A percentile compares a stretch with the other conserved stretches of the same genome.
phyloP scores from a whole-genome alignment of 2,113 vertebrate genomes.

The Proteles cristata region DNA sequence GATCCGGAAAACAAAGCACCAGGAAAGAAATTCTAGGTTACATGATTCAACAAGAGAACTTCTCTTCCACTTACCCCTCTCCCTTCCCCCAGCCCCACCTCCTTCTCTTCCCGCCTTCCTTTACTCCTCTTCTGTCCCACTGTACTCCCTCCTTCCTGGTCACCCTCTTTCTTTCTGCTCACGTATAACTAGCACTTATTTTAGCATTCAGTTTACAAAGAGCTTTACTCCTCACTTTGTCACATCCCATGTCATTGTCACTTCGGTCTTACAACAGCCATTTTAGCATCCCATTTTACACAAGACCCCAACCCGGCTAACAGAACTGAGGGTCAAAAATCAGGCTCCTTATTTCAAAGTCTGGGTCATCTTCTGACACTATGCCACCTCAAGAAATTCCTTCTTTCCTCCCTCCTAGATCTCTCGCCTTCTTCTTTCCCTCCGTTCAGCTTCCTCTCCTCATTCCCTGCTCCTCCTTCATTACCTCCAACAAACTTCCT shows the following conservation, averaged over 20 bases:
- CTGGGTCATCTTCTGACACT: background rate
- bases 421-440: background rate
- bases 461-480: background rate
- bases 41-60: background rate
- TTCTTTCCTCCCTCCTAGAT: background rate
- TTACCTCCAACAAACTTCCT: background rate
- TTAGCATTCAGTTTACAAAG: background rate
- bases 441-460: background rate
- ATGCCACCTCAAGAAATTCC: background rate
- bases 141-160: background rate
- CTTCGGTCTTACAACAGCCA: background rate
- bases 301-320: background rate
- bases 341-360: background rate
- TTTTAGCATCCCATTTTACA: background rate
- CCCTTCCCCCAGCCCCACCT: background rate
- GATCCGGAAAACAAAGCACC: conserved; percentile 9
- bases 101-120: background rate
- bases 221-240: background rate
- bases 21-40: background rate
- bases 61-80: accelerated
- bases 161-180: background rate
- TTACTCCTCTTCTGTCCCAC: background rate
- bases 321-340: background rate
- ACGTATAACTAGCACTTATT: background rate
- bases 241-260: too few species aligned